A percentile compares a stretch with the other conserved stretches of the same genome.
Conservation (phyloP, 2,113 vertebrate genomes). For the Gobius niger region DNA sequence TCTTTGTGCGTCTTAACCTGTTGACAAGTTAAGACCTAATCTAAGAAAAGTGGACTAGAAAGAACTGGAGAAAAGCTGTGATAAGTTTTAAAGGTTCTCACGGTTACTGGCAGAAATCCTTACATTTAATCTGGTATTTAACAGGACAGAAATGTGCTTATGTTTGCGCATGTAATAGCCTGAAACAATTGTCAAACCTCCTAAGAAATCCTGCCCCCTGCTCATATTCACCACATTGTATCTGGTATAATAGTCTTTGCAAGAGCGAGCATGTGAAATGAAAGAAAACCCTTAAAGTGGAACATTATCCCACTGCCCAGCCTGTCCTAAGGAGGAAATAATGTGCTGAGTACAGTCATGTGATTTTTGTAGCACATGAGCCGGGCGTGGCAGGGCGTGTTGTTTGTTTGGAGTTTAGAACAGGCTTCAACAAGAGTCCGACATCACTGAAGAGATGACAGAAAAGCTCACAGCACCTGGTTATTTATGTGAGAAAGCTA, state of each 20-base stretch:
- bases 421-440: conserved; percentile 27
- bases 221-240: neutral
- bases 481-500: neutral
- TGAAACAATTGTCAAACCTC: too few relatives aligned
- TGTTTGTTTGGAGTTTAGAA: conserved; percentile 4
- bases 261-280: conserved; percentile 10
- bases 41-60: neutral
- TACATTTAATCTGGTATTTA: neutral
- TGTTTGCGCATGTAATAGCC: neutral
- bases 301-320: neutral
- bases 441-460: neutral
- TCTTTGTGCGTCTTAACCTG: conserved; percentile 9
- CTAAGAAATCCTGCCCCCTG: neutral
- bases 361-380: conserved; percentile 2
- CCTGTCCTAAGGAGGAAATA: neutral
- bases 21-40: conserved; percentile 2
- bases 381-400: conserved; percentile 18
- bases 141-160: neutral
- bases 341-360: neutral
- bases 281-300: neutral
- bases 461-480: neutral
- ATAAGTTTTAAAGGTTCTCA: neutral
- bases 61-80: neutral
- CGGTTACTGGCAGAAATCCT: neutral
- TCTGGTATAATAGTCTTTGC: neutral